phyloP scores from a whole-genome alignment of 1,140 invertebrate species.

The Acyrthosiphon pisum region DNA sequence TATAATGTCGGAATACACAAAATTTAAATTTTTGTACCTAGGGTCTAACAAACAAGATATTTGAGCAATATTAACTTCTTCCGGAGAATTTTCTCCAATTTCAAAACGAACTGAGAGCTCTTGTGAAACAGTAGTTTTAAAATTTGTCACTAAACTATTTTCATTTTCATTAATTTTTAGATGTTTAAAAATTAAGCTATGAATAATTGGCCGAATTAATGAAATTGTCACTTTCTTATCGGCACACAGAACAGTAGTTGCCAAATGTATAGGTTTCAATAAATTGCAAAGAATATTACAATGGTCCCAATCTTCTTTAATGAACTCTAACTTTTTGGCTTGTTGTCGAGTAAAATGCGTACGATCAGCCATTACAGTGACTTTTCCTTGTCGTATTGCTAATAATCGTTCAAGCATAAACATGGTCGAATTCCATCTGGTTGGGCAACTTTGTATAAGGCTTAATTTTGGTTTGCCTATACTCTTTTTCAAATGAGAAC shows the following conservation, averaged over 20 bases:
- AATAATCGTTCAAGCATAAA: slow-evolving; percentile 25
- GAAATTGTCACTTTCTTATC: slow-evolving; percentile 35
- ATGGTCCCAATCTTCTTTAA: slow-evolving; percentile 26
- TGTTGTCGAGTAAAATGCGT: slow-evolving; percentile 25
- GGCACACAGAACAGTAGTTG: slow-evolving; percentile 15
- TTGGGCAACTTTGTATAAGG: slow-evolving; percentile 10
- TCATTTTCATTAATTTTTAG: slow-evolving; percentile 34
- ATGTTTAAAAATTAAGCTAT: slow-evolving; percentile 24
- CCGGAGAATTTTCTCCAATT: background rate
- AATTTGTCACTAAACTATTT: background rate
- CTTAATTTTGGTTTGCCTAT: slow-evolving; percentile 34
- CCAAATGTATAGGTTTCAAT: slow-evolving; percentile 15
- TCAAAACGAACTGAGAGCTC: slow-evolving; percentile 1
- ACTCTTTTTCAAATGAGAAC: too few relatives aligned
- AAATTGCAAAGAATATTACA: slow-evolving; percentile 37
- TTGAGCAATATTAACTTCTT: slow-evolving; percentile 29
- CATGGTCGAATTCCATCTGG: slow-evolving; percentile 36
- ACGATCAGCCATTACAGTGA: slow-evolving; percentile 26
- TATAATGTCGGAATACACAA: background rate
- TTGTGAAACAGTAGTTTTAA: slow-evolving; percentile 31
- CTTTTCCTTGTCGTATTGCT: slow-evolving; percentile 17
- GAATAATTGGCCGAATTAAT: slow-evolving; percentile 29
- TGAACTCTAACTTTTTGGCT: slow-evolving; percentile 28
- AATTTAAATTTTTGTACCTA: slow-evolving; percentile 21
- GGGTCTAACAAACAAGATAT: slow-evolving; percentile 33